phyloP scores from a whole-genome alignment of 2,888 invertebrate genomes.

The Leptarthrus brevirostris region DNA sequence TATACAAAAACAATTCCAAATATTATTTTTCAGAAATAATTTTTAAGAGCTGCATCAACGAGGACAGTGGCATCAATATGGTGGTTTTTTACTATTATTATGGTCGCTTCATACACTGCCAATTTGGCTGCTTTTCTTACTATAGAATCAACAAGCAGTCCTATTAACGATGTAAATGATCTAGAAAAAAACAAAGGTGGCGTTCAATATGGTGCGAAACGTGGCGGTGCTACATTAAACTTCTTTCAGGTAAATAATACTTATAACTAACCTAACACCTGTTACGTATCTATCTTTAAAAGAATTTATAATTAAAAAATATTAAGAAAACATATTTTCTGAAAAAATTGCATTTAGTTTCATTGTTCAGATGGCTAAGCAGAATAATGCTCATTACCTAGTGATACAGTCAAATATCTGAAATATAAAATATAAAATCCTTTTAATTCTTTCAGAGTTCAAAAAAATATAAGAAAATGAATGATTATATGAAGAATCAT shows the following conservation, averaged over 20 bases:
- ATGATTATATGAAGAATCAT: slow-evolving; percentile 78
- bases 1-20: neutral
- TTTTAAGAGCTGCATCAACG: slow-evolving; percentile 88
- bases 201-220: slow-evolving; percentile 88
- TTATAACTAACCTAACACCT: too few species aligned
- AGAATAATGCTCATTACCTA: too few species aligned
- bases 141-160: slow-evolving; percentile 78
- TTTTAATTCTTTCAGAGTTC: slow-evolving; percentile 71
- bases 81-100: slow-evolving; percentile 90
- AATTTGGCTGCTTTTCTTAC: slow-evolving; percentile 92
- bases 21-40: slow-evolving; percentile 19
- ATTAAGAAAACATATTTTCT: too few species aligned
- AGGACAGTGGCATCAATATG: slow-evolving; percentile 87
- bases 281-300: too few species aligned
- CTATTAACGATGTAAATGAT: slow-evolving; percentile 84
- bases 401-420: too few species aligned
- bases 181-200: slow-evolving; percentile 80
- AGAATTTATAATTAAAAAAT: too few species aligned
- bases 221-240: slow-evolving; percentile 85
- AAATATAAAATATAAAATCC: slow-evolving; percentile 34
- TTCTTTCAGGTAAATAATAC: slow-evolving; percentile 81
- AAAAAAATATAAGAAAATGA: slow-evolving; percentile 84
- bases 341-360: too few species aligned
- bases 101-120: slow-evolving; percentile 85
- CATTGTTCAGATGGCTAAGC: too few species aligned